Conservation (phyloP, 2,888 invertebrate genomes). For the Syrphus vitripennis region DNA sequence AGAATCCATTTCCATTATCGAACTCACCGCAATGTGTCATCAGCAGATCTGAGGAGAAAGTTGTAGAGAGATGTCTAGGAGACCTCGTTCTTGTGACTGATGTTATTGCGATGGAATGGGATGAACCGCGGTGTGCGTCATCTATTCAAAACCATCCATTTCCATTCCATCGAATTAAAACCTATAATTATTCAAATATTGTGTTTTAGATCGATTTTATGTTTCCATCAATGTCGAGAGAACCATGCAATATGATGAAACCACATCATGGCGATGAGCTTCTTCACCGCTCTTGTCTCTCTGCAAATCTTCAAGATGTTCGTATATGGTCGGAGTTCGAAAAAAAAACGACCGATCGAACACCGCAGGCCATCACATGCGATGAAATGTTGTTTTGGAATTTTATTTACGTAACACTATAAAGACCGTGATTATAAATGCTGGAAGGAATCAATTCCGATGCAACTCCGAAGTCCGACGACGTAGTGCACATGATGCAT, state of each 20-base stretch:
- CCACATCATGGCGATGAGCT: background rate
- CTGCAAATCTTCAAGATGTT: conserved; percentile 28
- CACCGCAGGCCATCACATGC: conserved; percentile 47
- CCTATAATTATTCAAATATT: conserved; percentile 62
- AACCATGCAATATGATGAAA: background rate
- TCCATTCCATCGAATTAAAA: background rate
- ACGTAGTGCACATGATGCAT: too few species aligned
- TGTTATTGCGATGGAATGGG: background rate
- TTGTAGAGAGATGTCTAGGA: background rate
- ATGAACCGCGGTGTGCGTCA: conserved; percentile 6
- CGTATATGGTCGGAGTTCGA: background rate
- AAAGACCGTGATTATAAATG: conserved; percentile 48
- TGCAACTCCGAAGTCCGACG: background rate
- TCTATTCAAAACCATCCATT: background rate
- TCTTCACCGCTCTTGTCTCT: too few species aligned
- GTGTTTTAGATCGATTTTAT: conserved; percentile 35
- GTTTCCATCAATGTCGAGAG: background rate
- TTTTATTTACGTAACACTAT: conserved; percentile 59
- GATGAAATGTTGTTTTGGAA: conserved; percentile 39
- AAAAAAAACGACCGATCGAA: background rate
- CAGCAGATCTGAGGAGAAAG: conserved; percentile 31
- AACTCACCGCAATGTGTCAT: conserved; percentile 26
- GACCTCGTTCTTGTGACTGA: background rate
- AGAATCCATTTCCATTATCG: conserved; percentile 1
- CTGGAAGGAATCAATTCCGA: conserved; percentile 52